These are phyloP conservation scores for Zaprionus inermis DNA, from an alignment of 1,140 invertebrate species.

Conservation along the genomic window DNA sequence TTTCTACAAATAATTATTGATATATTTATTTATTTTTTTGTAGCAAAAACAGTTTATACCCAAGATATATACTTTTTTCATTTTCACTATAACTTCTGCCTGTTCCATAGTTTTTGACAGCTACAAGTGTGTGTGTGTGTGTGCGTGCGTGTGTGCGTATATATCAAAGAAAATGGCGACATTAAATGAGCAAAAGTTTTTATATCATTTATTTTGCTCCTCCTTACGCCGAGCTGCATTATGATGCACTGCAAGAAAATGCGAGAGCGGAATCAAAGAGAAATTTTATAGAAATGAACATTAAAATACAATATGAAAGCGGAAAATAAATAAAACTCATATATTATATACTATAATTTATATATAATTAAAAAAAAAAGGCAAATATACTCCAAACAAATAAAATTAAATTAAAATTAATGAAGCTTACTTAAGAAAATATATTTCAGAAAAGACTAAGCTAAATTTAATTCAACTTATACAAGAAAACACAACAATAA, in stretches of 20 bases:
- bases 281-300: neutral
- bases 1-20: neutral
- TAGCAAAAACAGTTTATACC: neutral
- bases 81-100: neutral
- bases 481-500: no score
- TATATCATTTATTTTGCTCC: slow-evolving; percentile 66
- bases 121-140: neutral
- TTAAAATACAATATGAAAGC: neutral
- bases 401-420: no score
- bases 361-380: no score
- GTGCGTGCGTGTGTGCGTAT: slow-evolving; percentile 16
- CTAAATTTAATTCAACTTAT: no score
- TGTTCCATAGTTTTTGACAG: slow-evolving; percentile 43
- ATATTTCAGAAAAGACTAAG: no score
- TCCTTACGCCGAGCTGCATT: slow-evolving; percentile 21
- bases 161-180: slow-evolving; percentile 64
- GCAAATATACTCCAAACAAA: no score
- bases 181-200: slow-evolving; percentile 78
- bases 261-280: neutral
- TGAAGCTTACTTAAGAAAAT: no score
- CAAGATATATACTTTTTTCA: neutral
- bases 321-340: no score
- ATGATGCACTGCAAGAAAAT: slow-evolving; percentile 27
- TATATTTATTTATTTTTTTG: neutral
- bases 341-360: no score